Conservation (phyloP, 2,888 invertebrate species). For the Ophion ellenae region DNA sequence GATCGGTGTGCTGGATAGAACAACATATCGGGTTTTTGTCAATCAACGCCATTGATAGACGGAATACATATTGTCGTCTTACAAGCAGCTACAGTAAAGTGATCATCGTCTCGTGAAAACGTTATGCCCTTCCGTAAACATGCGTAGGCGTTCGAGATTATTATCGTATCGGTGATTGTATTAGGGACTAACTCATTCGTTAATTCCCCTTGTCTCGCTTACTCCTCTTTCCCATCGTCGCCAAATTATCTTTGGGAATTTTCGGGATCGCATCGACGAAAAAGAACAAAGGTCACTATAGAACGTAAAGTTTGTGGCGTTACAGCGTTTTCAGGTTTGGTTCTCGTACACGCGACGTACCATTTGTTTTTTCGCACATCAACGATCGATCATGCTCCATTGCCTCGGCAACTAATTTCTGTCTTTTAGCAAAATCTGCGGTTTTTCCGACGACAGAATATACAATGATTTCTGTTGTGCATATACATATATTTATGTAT, state of each 20-base stretch:
- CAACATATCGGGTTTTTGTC: conserved; percentile 3
- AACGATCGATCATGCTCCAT: conserved; percentile 24
- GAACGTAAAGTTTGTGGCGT: conserved; percentile 57
- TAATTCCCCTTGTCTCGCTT: not conserved
- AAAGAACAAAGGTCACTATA: not conserved
- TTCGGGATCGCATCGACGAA: conserved; percentile 43
- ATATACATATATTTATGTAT: too few species aligned
- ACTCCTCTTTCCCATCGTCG: conserved; percentile 4
- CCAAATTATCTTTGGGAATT: conserved; percentile 52
- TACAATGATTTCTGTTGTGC: conserved; percentile 43
- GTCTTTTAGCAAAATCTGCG: conserved; percentile 46
- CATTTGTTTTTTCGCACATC: conserved; percentile 26
- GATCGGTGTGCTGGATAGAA: conserved; percentile 24
- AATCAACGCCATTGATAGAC: conserved; percentile 17
- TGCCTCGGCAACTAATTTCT: conserved; percentile 11
- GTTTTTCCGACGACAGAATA: conserved; percentile 53
- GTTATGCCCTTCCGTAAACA: conserved; percentile 37
- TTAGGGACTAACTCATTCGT: conserved; percentile 23
- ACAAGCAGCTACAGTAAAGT: conserved; percentile 44
- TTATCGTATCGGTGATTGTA: conserved; percentile 43
- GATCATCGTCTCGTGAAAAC: conserved; percentile 28
- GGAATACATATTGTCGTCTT: conserved; percentile 28
- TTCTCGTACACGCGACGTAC: conserved; percentile 39
- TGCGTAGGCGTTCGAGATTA: conserved; percentile 53
- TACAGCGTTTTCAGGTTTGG: conserved; percentile 46